Base-by-base conservation (phyloP, 2,888 invertebrate species). In the Melanchra persicariae region DNA sequence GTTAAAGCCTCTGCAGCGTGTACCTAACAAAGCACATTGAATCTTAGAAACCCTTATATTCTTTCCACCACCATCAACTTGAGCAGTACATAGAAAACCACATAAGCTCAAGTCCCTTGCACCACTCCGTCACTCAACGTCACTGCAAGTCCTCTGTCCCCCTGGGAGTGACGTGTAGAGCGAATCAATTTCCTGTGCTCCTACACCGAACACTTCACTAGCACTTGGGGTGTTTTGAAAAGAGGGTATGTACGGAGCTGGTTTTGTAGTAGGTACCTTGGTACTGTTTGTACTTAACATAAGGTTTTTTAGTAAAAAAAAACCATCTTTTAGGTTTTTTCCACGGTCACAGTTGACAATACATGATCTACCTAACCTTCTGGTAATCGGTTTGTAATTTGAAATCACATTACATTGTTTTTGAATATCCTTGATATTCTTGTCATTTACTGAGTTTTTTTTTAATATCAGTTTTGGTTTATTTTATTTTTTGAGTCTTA, bases 181-280 rank as follows among this genome's bases (percentile, higher is more conserved):
- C 58, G 80, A 85, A 83, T 82, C 83, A 82, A 85, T 83, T 83
- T 80, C 83, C 85, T 85, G 74, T 78, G 54, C 78, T 58, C 43
- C 63, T 59, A 77, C 43, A 40, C 30, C 54, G 59, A 62, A 67
- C 82, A 63, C 77, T 79, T 77, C 40, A 57, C 45, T 15, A 62
- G 55, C 72, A 72, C 82, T 79, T 68, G 63, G 77, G 47, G 71
- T 62, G 51, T 59, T 79, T 77, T 47, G 19, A 64, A 70, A 76
- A 54, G 58, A 61, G 51, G 49, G 47, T 67, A n/a, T 30, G 26
- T 47, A 55, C 60, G 17, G 54, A 61, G 51, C 19, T 45, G 34
- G 64, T n/a, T 61, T 52, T 59, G 30, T 26, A 24, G 54, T 45
- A 49, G 12, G 40, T 37, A 37, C n/a, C n/a, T n/a, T n/a, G 37